phyloP scores from a whole-genome alignment of 1,140 invertebrate species.

The Eriosoma lanigerum region DNA sequence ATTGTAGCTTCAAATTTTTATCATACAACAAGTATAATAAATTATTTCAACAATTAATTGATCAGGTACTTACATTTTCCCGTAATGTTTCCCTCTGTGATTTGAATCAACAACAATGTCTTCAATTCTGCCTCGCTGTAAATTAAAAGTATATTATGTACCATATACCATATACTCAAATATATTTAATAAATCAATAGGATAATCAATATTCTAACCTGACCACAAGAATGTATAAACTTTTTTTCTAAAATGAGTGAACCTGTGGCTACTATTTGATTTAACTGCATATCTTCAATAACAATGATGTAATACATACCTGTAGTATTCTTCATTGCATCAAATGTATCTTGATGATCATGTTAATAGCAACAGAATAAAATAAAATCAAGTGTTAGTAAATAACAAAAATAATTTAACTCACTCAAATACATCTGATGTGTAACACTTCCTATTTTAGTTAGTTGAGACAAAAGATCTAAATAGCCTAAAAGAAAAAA shows the following conservation, averaged over 20 bases:
- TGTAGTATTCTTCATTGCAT: not conserved
- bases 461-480: constrained; percentile 27
- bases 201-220: constrained; percentile 24
- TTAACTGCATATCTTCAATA: not conserved
- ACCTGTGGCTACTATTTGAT: constrained; percentile 3
- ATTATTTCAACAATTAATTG: not conserved
- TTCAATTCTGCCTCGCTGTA: constrained; percentile 40
- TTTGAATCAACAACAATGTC: constrained; percentile 21
- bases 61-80: constrained; percentile 13
- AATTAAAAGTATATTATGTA: not conserved
- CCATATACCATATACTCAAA: too few relatives aligned
- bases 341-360: constrained; percentile 4
- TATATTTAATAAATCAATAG: too few relatives aligned
- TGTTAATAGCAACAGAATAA: not conserved
- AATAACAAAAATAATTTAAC: not conserved
- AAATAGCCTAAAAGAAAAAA: not conserved
- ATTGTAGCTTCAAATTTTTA: not conserved
- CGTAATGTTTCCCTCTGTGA: constrained; percentile 21
- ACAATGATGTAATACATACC: constrained; percentile 18
- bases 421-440: not conserved
- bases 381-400: too few relatives aligned
- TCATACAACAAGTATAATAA: not conserved
- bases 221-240: constrained; percentile 31
- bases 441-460: not conserved
- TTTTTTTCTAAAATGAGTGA: constrained; percentile 30